Evolutionary conservation across 2,888 invertebrate species (phyloP).

Genomic region (Sphaerophoria rueppellii): DNA sequence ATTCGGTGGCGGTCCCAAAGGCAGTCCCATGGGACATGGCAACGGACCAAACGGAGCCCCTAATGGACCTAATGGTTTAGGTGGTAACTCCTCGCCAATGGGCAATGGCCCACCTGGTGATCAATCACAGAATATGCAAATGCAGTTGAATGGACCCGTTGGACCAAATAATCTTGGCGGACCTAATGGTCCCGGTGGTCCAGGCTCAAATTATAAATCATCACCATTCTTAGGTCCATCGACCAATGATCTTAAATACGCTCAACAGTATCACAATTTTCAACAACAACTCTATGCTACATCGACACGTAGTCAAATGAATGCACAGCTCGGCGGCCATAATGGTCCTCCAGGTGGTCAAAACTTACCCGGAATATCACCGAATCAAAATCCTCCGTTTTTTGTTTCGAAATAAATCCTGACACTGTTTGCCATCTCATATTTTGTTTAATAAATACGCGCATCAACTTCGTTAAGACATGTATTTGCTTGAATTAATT

Average conservation of each 20-base stretch:
- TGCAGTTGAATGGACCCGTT: slow-evolving; percentile 66
- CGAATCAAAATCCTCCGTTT: slow-evolving; percentile 81
- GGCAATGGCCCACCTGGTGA: slow-evolving; percentile 70
- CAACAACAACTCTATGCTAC: slow-evolving; percentile 97
- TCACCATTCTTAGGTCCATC: slow-evolving; percentile 92
- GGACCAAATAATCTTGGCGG: slow-evolving; percentile 54
- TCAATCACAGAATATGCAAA: slow-evolving; percentile 73
- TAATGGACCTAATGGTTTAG: slow-evolving; percentile 76
- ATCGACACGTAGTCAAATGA: slow-evolving; percentile 86
- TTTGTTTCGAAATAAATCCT: slow-evolving; percentile 80
- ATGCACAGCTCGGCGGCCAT: slow-evolving; percentile 75
- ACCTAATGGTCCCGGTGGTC: slow-evolving; percentile 76
- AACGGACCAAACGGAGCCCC: slow-evolving; percentile 77
- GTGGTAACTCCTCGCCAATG: slow-evolving; percentile 64
- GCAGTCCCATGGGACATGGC: slow-evolving; percentile 72
- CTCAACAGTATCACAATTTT: slow-evolving; percentile 97
- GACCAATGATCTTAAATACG: slow-evolving; percentile 95
- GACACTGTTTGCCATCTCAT: slow-evolving; percentile 58
- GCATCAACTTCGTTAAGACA: slow-evolving; percentile 1
- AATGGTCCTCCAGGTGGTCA: slow-evolving; percentile 76
- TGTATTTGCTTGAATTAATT: slow-evolving; percentile 12
- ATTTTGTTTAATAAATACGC: slow-evolving; percentile 25
- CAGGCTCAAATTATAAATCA: slow-evolving; percentile 74
- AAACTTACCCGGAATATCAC: slow-evolving; percentile 59
- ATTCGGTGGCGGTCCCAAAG: slow-evolving; percentile 72